Evolutionary conservation across 1,140 invertebrate genomes (phyloP), one percentile per base, ranked within the genome.

Genomic region (Zaprionus gabonicus): DNA sequence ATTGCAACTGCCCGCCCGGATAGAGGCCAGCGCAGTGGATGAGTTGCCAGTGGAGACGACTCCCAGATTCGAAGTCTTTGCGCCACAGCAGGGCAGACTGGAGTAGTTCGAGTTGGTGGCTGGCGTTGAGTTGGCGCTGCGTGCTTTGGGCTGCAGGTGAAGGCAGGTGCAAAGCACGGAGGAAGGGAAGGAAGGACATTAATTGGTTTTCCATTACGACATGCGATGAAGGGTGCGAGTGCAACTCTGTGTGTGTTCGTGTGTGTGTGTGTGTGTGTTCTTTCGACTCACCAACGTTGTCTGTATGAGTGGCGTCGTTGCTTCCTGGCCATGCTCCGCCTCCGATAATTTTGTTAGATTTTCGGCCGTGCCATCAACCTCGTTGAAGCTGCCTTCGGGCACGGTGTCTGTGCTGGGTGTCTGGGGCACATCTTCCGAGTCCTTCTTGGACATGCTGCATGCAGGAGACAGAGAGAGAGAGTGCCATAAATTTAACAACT

Each of bases 81-180:
- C 83, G 4, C 87, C 91, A 46, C 92, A 92, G 49, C 92, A 92
- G 17, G 92, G 92, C 79, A 93, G 78, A 80, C 92, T 93, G 5
- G 92, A 92, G 78, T 93, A 93, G 68, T 91, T 92, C 0, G 91
- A 91, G 74, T 81, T 82, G 36, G 62, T 78, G 53, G 77, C 73
- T 34, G 86, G 82, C 58, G 86, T 82, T n/a, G 86, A 82, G 59
- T 75, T 73, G 27, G 83, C 60, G 17, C 82, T 82, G 59, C 92
- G 80, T 71, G 88, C 83, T 73, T 93, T 93, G 53, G 92, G 92
- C 92, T 93, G 53, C 12, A 44, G 15, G 3, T 3, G 62, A 13
- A 13, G 20, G 23, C 12, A 20, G 34, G 44, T 5, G 38, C 36
- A 23, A 23, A 23, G 27, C 12, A 27, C n/a, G 4, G 1, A 31